Evolutionary conservation across 1,140 invertebrate species (phyloP).

Genomic region (Triops cancriformis): DNA sequence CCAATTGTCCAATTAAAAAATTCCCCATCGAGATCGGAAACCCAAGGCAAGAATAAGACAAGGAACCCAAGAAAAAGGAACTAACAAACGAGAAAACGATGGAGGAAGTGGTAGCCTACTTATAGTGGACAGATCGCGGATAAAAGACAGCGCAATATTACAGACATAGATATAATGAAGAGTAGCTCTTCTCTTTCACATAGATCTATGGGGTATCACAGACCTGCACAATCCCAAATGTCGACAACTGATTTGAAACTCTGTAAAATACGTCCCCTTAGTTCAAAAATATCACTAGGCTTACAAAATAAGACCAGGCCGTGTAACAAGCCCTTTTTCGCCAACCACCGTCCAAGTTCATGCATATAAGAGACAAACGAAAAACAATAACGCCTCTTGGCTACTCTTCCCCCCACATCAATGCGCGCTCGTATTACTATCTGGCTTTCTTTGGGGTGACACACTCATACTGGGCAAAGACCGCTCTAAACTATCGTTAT

Average conservation of each 20-base stretch:
- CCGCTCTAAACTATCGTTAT: conserved; percentile 23
- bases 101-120: not conserved
- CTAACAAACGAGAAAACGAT: not conserved
- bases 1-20: not conserved
- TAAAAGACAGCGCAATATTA: not conserved
- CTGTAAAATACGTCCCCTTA: not conserved
- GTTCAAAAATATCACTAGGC: conserved; percentile 14
- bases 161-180: conserved; percentile 8
- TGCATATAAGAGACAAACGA: not conserved
- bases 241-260: not conserved
- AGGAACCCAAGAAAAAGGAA: not conserved
- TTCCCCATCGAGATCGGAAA: conserved; percentile 4
- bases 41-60: not conserved
- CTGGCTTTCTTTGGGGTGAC: not conserved
- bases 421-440: not conserved
- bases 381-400: not conserved
- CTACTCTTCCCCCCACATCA: not conserved
- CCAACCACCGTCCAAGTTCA: not conserved
- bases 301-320: not conserved
- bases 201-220: conserved; percentile 11
- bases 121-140: not conserved
- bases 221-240: conserved; percentile 12
- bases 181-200: conserved; percentile 6
- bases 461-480: conserved; percentile 24
- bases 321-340: not conserved